Base-by-base conservation (phyloP, 2,888 invertebrate genomes). In the Danaus chrysippus region DNA sequence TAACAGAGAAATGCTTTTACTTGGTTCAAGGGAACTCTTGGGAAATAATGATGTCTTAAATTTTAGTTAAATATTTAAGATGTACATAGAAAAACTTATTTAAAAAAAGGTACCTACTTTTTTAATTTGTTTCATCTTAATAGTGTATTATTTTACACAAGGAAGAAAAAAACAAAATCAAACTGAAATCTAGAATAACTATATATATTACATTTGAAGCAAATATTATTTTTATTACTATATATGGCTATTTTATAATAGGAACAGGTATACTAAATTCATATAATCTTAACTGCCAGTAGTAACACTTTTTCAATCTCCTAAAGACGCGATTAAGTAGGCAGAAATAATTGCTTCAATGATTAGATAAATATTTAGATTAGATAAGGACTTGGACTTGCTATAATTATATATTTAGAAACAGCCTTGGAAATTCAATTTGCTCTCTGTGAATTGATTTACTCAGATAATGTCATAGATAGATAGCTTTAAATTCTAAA, bases 1-100 rank as follows among this genome's bases (percentile, higher is more conserved):
- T 56, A 64, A 68, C 67, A 68, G 60, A 63, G 58, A 65, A 68
- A 68, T 61, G 67, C 67, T 66, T 61, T 68, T 65, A 65, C 67
- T 54, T 56, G 17, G 15, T 34, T 46, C 52, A 19, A 55, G 58
- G 59, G 58, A 54, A 44, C 58, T 49, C 55, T 54, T 62, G 23
- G 42, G 55, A 23, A 42, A 58, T 58, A 63, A 54, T 60, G 49
- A 10, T 19, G 57, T 55, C 63, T 57, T 34, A 57, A 54, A 60
- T 62, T 59, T 54, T 15, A 64, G 59, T 62, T 57, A 58, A 58
- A 58, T 59, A 56, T 62, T 61, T 54, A 59, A 42, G 42, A 54
- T 53, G 44, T n/a, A n/a, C 13, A 54, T n/a, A 34, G 8, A 0
- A 34, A 34, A 34, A 34, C 23, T 34, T 34, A 34, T 34, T 34